Percentiles rank a stretch among this genome's conserved stretches.
These are phyloP conservation scores for Daboia siamensis DNA, from an alignment of 2,113 vertebrate genomes.

Conservation along the genomic window DNA sequence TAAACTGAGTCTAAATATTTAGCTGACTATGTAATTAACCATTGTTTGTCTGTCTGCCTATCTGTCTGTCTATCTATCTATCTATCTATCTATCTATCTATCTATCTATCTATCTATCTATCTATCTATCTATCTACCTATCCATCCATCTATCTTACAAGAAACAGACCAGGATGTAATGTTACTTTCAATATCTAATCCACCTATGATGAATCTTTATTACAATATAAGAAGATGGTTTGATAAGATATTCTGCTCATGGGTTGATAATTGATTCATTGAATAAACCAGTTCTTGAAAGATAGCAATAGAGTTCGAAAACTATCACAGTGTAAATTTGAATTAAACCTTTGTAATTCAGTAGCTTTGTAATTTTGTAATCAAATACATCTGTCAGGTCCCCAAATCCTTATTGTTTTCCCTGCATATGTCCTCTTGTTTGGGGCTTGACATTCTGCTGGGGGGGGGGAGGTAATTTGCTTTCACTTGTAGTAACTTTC, in stretches of 20 bases:
- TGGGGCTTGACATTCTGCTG: too few species aligned
- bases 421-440: too few species aligned
- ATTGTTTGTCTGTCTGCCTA: too few species aligned
- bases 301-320: neutral
- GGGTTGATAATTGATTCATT: neutral
- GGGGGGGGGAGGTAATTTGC: too few species aligned
- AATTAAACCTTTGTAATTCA: neutral
- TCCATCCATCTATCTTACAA: neutral
- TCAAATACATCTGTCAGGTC: neutral
- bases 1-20: too few species aligned
- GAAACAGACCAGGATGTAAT: neutral
- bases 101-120: too few species aligned
- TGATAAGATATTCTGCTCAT: too few species aligned
- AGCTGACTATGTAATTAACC: too few species aligned
- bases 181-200: neutral
- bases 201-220: neutral
- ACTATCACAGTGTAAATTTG: neutral
- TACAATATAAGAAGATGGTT: neutral
- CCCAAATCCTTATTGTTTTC: too few species aligned
- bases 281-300: neutral
- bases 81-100: neutral
- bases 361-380: neutral
- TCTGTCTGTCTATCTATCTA: too few species aligned
- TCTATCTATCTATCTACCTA: neutral
- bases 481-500: too few species aligned